Percentiles rank a stretch among this genome's conserved stretches.
phyloP scores from a whole-genome alignment of 2,113 vertebrate genomes.

The Pteruthius melanotis region DNA sequence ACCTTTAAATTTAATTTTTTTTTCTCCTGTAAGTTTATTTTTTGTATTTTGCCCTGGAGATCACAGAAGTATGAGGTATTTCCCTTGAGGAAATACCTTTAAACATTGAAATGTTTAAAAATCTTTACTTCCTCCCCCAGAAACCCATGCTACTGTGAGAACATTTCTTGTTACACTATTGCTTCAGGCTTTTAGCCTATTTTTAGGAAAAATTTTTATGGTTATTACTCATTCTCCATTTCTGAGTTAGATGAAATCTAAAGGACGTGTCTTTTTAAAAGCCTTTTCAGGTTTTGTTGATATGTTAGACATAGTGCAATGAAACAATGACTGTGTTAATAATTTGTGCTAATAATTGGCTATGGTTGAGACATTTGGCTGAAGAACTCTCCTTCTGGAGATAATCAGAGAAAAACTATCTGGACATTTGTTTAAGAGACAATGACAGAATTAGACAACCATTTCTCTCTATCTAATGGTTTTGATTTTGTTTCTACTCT shows the following conservation, averaged over 20 bases:
- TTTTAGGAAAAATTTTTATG: not conserved
- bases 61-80: not conserved
- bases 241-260: not conserved
- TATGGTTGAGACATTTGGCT: not conserved
- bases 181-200: not conserved
- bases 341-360: not conserved
- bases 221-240: not conserved
- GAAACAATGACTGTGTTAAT: not conserved
- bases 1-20: not conserved
- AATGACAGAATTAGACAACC: not conserved
- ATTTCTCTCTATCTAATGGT: not conserved
- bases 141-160: not conserved
- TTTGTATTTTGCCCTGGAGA: not conserved
- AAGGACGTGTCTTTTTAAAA: not conserved
- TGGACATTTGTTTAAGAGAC: not conserved
- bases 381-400: not conserved
- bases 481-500: not conserved
- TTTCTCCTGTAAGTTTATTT: not conserved
- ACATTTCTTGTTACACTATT: not conserved
- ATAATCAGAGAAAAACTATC: not conserved
- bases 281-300: not conserved
- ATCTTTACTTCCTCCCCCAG: not conserved
- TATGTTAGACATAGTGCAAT: not conserved
- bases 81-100: not conserved
- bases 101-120: constrained; percentile 8